These are phyloP conservation scores for Drosophila phalerata DNA, from an alignment of 2,888 invertebrate species.

Conservation along the genomic window DNA sequence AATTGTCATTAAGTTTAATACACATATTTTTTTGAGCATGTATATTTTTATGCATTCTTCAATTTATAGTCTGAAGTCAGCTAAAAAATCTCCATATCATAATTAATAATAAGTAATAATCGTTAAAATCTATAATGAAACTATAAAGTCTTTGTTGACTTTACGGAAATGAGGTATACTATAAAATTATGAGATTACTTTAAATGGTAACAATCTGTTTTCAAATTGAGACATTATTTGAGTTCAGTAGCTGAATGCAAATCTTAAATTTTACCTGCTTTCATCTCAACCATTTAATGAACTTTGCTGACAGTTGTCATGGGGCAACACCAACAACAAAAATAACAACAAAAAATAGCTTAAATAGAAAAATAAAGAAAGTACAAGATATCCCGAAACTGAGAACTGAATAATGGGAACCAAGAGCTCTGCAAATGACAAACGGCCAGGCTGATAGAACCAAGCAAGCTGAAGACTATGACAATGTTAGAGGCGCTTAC, in stretches of 20 bases:
- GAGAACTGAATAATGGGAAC: conserved; percentile 36
- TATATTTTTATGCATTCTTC: neutral
- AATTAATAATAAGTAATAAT: neutral
- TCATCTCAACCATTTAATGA: conserved; percentile 56
- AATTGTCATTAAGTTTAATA: no score
- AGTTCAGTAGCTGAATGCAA: conserved; percentile 12
- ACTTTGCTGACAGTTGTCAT: conserved; percentile 53
- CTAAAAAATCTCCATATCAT: neutral
- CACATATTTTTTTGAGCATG: neutral
- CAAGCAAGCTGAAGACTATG: conserved; percentile 53
- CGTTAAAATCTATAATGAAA: no score
- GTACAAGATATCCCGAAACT: conserved; percentile 5
- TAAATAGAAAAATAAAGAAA: conserved; percentile 18
- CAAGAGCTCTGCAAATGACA: conserved; percentile 59
- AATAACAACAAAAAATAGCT: conserved; percentile 6
- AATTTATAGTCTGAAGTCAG: neutral
- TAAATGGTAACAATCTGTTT: conserved; percentile 32
- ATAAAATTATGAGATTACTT: conserved; percentile 29
- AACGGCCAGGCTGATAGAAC: conserved; percentile 71
- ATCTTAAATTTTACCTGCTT: conserved; percentile 40
- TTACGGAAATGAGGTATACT: conserved; percentile 30
- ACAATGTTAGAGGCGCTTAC: conserved; percentile 30
- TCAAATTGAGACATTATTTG: conserved; percentile 23
- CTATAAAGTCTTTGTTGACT: no score
- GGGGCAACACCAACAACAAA: conserved; percentile 8